Conservation (phyloP, 2,797 vertebrate genomes). For the Spea hammondii region DNA sequence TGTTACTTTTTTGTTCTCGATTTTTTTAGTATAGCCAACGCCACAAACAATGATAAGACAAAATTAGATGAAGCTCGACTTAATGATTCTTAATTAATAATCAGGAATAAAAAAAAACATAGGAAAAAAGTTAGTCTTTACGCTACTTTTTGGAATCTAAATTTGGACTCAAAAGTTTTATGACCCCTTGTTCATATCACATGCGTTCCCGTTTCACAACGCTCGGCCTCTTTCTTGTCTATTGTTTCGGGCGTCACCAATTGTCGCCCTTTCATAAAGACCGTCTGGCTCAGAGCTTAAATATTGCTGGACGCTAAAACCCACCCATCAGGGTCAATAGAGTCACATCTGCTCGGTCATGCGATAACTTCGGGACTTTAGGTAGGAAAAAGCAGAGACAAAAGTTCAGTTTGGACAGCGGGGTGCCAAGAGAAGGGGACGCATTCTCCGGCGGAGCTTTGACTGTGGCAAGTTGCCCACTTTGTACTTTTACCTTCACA, state of each 20-base stretch:
- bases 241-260: conserved; percentile 86
- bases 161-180: too few species aligned
- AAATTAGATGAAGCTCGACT: too few species aligned
- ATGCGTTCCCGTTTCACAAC: conserved; percentile 57
- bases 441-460: conserved; percentile 76
- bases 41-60: too few species aligned
- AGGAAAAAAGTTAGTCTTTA: too few species aligned
- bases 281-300: conserved; percentile 93
- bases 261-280: conserved; percentile 92
- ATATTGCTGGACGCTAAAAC: conserved; percentile 93
- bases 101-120: too few species aligned
- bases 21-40: too few species aligned
- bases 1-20: too few species aligned
- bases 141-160: too few species aligned
- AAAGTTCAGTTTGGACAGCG: conserved; percentile 82
- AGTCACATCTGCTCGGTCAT: conserved; percentile 96
- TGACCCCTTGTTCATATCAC: conserved; percentile 61
- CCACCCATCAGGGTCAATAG: conserved; percentile 92
- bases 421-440: conserved; percentile 79
- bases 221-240: conserved; percentile 67
- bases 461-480: conserved; percentile 86
- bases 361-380: conserved; percentile 89
- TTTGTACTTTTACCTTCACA: conserved; percentile 64
- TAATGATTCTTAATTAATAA: too few species aligned
- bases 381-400: conserved; percentile 81